Percentiles rank a stretch among this genome's conserved stretches.
These are phyloP conservation scores for Thalassarche chlororhynchos DNA, from an alignment of 2,113 vertebrate species.

Conservation along the genomic window DNA sequence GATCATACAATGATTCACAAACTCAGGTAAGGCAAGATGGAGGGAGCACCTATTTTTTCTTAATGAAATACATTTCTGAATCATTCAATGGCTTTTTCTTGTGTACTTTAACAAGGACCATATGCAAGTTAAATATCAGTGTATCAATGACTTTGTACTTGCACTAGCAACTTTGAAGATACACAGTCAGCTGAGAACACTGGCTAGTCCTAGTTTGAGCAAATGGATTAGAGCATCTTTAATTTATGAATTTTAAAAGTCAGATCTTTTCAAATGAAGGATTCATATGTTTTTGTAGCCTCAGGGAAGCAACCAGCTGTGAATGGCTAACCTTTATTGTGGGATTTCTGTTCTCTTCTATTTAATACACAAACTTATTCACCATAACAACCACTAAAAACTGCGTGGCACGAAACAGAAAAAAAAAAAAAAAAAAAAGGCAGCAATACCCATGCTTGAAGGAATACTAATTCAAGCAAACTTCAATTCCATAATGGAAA, in stretches of 20 bases:
- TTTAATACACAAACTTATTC: slow-evolving; percentile 14
- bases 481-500: neutral
- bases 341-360: slow-evolving; percentile 13
- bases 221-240: neutral
- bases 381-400: slow-evolving; percentile 12
- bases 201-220: neutral
- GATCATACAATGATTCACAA: neutral
- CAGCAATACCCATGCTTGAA: neutral
- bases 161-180: neutral
- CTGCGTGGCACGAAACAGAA: neutral
- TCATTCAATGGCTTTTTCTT: neutral
- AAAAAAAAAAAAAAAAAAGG: neutral
- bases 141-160: neutral
- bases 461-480: neutral
- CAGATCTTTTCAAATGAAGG: neutral
- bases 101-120: neutral
- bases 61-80: neutral
- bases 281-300: neutral
- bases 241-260: slow-evolving; percentile 2
- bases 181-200: neutral
- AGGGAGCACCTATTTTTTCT: neutral
- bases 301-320: neutral
- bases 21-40: neutral
- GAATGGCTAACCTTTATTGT: slow-evolving; percentile 14
- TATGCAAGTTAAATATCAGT: neutral